Evolutionary conservation across 53 echinoderm and acorn worm genomes (phyloP).

Genomic region (Henricia sp.): DNA sequence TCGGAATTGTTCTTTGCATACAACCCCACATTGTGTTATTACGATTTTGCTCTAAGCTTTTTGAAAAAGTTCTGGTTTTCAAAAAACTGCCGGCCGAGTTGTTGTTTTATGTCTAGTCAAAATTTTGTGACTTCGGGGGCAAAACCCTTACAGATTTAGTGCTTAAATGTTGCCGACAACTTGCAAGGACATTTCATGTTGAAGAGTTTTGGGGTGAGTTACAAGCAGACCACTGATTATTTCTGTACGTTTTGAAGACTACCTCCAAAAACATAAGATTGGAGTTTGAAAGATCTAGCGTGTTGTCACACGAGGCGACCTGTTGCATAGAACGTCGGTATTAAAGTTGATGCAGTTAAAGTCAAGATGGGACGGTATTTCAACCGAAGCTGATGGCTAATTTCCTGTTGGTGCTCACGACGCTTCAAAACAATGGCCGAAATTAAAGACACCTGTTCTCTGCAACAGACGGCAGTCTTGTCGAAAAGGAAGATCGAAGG

Average conservation of each 20-base stretch:
- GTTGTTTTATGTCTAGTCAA: not conserved
- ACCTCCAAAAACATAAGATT: no score
- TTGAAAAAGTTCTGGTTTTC: not conserved
- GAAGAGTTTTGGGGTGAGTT: no score
- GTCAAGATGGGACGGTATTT: constrained; percentile 3
- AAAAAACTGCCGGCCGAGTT: no score
- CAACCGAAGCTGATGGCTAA: constrained; percentile 7
- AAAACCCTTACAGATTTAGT: no score
- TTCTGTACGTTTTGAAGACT: no score
- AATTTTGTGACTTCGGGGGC: not conserved
- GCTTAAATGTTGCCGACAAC: no score
- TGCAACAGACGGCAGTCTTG: no score
- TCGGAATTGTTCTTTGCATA: constrained; percentile 1
- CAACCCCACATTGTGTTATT: constrained; percentile 8
- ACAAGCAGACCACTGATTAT: no score
- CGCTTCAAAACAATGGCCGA: constrained; percentile 38
- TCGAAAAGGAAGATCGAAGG: not conserved
- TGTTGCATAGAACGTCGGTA: not conserved
- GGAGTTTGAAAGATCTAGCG: no score
- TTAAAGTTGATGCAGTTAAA: not conserved
- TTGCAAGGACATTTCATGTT: no score
- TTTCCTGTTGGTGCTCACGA: constrained; percentile 20
- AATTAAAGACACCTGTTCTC: constrained; percentile 17
- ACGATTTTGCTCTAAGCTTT: not conserved
- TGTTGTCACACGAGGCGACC: no score